Conservation (phyloP, 1,140 invertebrate species). For the Dendroctonus ponderosae region DNA sequence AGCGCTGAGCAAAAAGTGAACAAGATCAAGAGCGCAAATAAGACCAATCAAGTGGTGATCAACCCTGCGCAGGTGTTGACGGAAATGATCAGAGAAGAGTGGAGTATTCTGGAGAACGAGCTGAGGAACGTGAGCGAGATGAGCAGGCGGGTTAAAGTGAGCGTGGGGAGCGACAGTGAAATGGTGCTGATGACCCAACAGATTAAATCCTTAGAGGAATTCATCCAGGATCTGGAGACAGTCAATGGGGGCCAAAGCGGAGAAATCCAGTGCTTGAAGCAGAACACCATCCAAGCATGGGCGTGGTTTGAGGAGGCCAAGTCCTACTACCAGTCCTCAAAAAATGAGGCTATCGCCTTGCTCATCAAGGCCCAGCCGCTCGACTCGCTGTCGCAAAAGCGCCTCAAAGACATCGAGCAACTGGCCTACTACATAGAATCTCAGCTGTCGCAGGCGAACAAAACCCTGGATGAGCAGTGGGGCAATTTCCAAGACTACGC, state of each 20-base stretch:
- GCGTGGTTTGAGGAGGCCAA: conserved; percentile 63
- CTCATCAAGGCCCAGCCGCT: conserved; percentile 55
- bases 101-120: conserved; percentile 63
- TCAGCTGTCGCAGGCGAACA: conserved; percentile 59
- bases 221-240: conserved; percentile 56
- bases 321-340: conserved; percentile 51
- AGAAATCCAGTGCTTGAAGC: conserved; percentile 58
- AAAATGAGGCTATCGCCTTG: conserved; percentile 57
- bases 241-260: conserved; percentile 53
- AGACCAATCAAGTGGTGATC: conserved; percentile 2
- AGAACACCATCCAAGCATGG: conserved; percentile 61
- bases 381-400: conserved; percentile 59
- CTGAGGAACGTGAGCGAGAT: conserved; percentile 47
- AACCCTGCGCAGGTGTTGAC: conserved; percentile 43
- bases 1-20: too few relatives aligned
- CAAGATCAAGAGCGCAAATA: not conserved
- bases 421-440: conserved; percentile 61
- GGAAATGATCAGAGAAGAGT: conserved; percentile 55
- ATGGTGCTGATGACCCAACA: conserved; percentile 53
- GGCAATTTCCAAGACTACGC: conserved; percentile 55
- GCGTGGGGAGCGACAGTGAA: conserved; percentile 57
- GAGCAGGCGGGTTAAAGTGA: conserved; percentile 52
- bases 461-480: conserved; percentile 63
- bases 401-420: conserved; percentile 58
- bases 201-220: conserved; percentile 50